Evolutionary conservation across 2,113 vertebrate genomes (phyloP), one percentile per base, ranked within the genome.

Genomic region (Silurus meridionalis): DNA sequence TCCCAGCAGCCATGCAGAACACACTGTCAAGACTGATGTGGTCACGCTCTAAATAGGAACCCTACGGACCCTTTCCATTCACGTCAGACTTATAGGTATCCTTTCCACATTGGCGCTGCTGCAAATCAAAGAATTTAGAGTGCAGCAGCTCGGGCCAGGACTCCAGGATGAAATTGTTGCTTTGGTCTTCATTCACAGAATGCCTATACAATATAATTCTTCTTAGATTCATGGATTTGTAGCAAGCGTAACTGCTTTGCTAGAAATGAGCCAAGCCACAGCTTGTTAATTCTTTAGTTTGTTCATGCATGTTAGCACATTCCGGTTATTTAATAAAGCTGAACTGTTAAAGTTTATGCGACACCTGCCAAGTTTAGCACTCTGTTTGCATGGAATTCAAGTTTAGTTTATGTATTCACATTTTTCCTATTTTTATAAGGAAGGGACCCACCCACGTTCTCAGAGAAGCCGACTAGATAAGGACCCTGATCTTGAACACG

Each of bases 1-100:
- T 60, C 90, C 84, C 84, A 57, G 37, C 83, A 89, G 90, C 89
- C 92, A 92, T 93, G 92, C 92, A 92, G 52, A 92, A 92, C 91
- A 88, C 67, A 61, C 79, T 55, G 86, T 92, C 88, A 86, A 72
- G 75, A 58, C 85, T 69, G 63, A 85, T 71, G 77, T 66, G 84
- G 84, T 69, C 53, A 67, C 50, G 64, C 67, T 84, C 55, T 60
- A 75, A 75, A 84, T 58, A 57, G 87, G 87, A 87, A 83, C 80
- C 82, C 64, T 19, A 69, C 88, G 82, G 64, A 88, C 69, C 55
- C 84, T 66, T 84, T 82, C 64, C 78, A 72, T 86, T 48, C 53
- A 25, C 64, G 64, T 86, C 64, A 81, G 6, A 71, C 78, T 71
- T 71, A 25, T 81, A 80, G 78, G 52, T 81, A 80, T 71, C 57